Evolutionary conservation across 1,140 invertebrate genomes (phyloP).

Genomic region (Heterodera schachtii): DNA sequence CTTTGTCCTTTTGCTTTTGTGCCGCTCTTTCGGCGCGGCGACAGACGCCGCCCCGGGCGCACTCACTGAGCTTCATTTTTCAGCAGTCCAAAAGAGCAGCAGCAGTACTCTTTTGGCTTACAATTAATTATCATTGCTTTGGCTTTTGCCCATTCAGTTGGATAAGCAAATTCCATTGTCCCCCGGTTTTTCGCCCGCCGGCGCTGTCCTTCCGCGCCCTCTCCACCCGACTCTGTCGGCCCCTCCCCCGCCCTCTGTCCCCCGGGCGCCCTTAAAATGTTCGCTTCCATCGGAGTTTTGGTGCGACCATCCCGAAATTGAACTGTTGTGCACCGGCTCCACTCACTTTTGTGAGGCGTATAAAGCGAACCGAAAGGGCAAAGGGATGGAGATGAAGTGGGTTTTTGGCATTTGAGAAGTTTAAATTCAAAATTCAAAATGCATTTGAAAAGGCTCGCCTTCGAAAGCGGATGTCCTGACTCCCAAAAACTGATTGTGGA

Average conservation of each 20-base stretch:
- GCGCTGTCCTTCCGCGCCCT: background rate
- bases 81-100: background rate
- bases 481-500: constrained; percentile 40
- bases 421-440: background rate
- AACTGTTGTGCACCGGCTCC: constrained; percentile 32
- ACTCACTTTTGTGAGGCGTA: constrained; percentile 31
- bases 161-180: background rate
- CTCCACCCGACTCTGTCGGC: background rate
- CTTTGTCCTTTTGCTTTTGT: background rate
- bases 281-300: constrained; percentile 40
- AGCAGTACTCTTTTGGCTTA: background rate
- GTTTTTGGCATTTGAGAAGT: background rate
- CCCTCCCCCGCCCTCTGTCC: background rate
- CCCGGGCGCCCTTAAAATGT: background rate
- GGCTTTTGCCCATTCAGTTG: background rate
- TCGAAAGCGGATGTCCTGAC: constrained; percentile 46
- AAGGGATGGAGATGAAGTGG: constrained; percentile 26
- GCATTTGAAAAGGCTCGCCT: constrained; percentile 28
- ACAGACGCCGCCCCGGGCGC: background rate
- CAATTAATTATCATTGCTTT: background rate
- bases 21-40: background rate
- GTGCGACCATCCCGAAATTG: constrained; percentile 39
- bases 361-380: background rate
- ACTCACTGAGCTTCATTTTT: background rate
- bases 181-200: background rate